Conservation (phyloP, 2,113 vertebrate species). For the Heterotis niloticus region DNA sequence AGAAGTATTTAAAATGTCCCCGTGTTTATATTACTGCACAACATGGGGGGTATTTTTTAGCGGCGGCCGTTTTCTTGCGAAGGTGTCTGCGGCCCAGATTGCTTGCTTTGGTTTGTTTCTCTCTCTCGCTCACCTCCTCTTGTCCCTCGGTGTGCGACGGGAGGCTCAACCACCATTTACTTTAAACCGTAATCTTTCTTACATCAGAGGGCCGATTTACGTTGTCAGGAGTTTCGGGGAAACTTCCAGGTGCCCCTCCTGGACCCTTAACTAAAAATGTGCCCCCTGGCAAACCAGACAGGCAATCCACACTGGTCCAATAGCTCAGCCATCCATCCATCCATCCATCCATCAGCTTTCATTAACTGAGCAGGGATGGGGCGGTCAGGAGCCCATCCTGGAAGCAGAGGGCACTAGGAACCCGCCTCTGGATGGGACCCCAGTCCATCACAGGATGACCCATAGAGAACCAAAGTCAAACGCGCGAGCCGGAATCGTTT, state of each 20-base stretch:
- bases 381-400: too few relatives aligned
- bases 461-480: too few relatives aligned
- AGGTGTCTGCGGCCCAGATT: background rate
- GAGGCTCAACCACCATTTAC: background rate
- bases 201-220: background rate
- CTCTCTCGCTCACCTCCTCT: too few relatives aligned
- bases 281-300: background rate
- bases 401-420: too few relatives aligned
- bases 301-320: background rate
- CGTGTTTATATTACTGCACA: background rate
- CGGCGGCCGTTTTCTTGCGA: background rate
- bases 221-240: background rate
- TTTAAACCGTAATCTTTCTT: conserved; percentile 5
- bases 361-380: too few relatives aligned
- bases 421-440: too few relatives aligned
- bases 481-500: too few relatives aligned
- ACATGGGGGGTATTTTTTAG: background rate
- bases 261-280: background rate
- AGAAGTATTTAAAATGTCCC: background rate
- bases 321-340: too few relatives aligned
- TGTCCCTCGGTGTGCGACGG: background rate
- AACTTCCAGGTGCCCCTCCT: too few relatives aligned
- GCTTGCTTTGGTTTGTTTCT: background rate
- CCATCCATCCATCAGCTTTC: too few relatives aligned
- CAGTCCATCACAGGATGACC: too few relatives aligned